Evolutionary conservation across 2,888 invertebrate genomes (phyloP).

Genomic region (Hemithea aestivaria): DNA sequence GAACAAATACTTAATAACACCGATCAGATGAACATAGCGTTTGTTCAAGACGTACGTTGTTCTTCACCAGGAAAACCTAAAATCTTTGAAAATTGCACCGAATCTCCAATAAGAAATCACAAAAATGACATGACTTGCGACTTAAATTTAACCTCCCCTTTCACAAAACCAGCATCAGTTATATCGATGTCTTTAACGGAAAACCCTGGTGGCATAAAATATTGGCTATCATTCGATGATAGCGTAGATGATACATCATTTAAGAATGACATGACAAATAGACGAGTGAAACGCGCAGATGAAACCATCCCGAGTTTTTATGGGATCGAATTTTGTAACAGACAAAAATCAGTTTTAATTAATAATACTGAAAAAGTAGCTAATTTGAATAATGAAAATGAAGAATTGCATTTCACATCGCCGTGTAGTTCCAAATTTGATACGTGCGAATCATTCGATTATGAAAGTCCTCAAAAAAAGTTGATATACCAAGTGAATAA

Average conservation of each 20-base stretch:
- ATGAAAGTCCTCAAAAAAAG: slow-evolving; percentile 28
- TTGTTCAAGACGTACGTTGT: slow-evolving; percentile 44
- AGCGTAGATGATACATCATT: slow-evolving; percentile 28
- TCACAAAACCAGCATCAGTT: slow-evolving; percentile 49
- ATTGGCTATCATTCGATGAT: slow-evolving; percentile 70
- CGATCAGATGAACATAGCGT: slow-evolving; percentile 55
- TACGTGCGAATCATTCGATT: slow-evolving; percentile 19
- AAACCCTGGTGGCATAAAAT: slow-evolving; percentile 63
- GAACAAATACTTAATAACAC: too few relatives aligned
- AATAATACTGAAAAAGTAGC: slow-evolving; percentile 1
- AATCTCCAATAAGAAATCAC: slow-evolving; percentile 50
- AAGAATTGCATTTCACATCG: slow-evolving; percentile 29
- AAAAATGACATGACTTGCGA: too few relatives aligned
- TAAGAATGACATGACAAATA: not conserved
- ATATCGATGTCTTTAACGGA: slow-evolving; percentile 65
- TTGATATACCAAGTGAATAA: slow-evolving; percentile 44
- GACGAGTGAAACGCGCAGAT: slow-evolving; percentile 31
- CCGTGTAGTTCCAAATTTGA: slow-evolving; percentile 35
- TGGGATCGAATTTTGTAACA: slow-evolving; percentile 28
- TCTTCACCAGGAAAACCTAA: slow-evolving; percentile 50
- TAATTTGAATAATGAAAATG: slow-evolving; percentile 7
- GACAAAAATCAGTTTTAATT: slow-evolving; percentile 17
- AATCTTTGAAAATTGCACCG: slow-evolving; percentile 47
- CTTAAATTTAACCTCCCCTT: slow-evolving; percentile 51
- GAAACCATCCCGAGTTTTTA: slow-evolving; percentile 59